Evolutionary conservation across 2,888 invertebrate genomes (phyloP).

Genomic region (Pharmacophagus antenor): DNA sequence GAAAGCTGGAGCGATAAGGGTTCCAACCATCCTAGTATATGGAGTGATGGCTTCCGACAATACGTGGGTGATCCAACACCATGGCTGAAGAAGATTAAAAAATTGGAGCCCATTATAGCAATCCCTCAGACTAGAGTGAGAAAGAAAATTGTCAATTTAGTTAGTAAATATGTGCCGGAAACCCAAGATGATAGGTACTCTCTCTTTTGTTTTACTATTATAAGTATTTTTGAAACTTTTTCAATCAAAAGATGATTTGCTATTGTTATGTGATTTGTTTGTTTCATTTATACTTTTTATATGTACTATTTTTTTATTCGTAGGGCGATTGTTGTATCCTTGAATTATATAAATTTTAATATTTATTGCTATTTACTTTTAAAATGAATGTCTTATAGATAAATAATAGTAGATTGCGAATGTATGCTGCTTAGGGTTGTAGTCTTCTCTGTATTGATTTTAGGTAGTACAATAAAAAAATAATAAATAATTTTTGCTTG

Average conservation of each 20-base stretch:
- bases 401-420: no score
- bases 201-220: no score
- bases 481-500: constrained; percentile 16
- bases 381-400: background rate
- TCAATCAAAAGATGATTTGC: background rate
- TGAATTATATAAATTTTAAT: no score
- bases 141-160: constrained; percentile 61
- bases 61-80: constrained; percentile 48
- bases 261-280: no score
- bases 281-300: no score
- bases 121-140: constrained; percentile 46
- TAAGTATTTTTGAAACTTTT: no score
- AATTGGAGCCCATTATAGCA: constrained; percentile 50
- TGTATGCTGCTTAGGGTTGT: no score
- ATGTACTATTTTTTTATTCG: no score
- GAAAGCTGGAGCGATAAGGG: constrained; percentile 60
- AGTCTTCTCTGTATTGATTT: no score
- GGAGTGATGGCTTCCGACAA: constrained; percentile 55
- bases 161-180: constrained; percentile 64
- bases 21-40: constrained; percentile 70
- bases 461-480: background rate
- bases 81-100: constrained; percentile 59
- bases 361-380: background rate
- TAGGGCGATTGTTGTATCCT: no score
- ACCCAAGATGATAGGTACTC: constrained; percentile 65